A percentile compares a stretch with the other conserved stretches of the same genome.
Conservation (phyloP, 1,140 invertebrate genomes). For the Gonioctena quinquepunctata region DNA sequence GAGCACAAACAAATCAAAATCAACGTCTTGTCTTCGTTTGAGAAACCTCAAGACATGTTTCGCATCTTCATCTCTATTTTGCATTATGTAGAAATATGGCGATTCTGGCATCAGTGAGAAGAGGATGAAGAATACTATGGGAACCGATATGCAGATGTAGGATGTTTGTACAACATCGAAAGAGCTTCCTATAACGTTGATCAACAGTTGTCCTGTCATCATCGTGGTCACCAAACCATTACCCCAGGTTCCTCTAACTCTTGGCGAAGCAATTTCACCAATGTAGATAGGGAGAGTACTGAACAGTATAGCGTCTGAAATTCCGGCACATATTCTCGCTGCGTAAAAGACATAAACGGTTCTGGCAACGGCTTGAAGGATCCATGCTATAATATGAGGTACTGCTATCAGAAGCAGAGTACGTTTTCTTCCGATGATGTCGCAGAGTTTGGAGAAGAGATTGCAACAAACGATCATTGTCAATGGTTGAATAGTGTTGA, state of each 20-base stretch:
- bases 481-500: conserved; percentile 1
- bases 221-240: conserved; percentile 57
- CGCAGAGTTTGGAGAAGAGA: conserved; percentile 25
- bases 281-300: conserved; percentile 61
- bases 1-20: conserved; percentile 37
- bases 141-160: conserved; percentile 8
- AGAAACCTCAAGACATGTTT: conserved; percentile 57
- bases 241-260: conserved; percentile 63
- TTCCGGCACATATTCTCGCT: conserved; percentile 34
- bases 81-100: conserved; percentile 46
- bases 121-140: not conserved
- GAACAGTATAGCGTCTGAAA: conserved; percentile 42
- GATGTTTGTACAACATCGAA: conserved; percentile 21
- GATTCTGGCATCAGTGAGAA: conserved; percentile 45
- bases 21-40: conserved; percentile 34
- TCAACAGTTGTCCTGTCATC: conserved; percentile 57
- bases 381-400: conserved; percentile 28
- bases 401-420: conserved; percentile 31
- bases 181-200: conserved; percentile 54
- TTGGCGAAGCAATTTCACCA: conserved; percentile 66
- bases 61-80: conserved; percentile 37
- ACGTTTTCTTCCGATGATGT: conserved; percentile 35
- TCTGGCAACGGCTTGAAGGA: conserved; percentile 27
- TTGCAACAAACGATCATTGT: conserved; percentile 15
- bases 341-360: conserved; percentile 37